Evolutionary conservation across 2,797 vertebrate genomes (phyloP), one percentile per base, ranked within the genome.

Genomic region (Oreochromis mossambicus): DNA sequence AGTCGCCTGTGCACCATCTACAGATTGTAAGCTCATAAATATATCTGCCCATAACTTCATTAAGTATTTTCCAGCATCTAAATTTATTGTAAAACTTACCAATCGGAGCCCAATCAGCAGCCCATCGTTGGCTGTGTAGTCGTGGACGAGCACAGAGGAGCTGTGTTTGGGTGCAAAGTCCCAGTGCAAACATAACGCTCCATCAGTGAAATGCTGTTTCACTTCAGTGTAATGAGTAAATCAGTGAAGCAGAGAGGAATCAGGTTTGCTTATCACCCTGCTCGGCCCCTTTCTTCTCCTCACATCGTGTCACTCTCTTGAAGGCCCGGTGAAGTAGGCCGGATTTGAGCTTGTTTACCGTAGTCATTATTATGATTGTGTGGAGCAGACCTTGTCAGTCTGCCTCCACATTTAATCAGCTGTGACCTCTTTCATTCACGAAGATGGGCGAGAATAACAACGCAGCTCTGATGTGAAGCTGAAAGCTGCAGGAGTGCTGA

Each of bases 261-360:
- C 56, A 50, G 55, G 87, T 86, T 38, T 83, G 86, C 81, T 32
- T 36, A 79, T 77, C 76, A 61, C 86, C 75, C 10, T 21, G 29
- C 9, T 36, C n/a, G 1, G 12, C 43, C 51, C 43, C 34, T 38
- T 34, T 29, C 34, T 32, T 70, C 75, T 55, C 56, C 14, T 50
- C 77, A 87, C 17, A 7, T 93, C 80, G 48, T 52, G 63, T 82
- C n/a, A 26, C 84, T 86, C 26, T 81, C 13, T 76, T 70, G 14
- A 87, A 70, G 43, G 63, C 54, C 48, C 61, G 6, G 19, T 81
- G 87, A 82, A 87, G 85, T 77, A 54, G 58, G 75, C 48, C 70
- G 68, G 78, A 90, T 92, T 78, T 82, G 82, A 77, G 52, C 79
- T 61, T 82, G 56, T 83, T 84, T 84, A 68, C 75, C 6, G 34